These are phyloP conservation scores for Cossypha niveicapilla DNA, from an alignment of 2,797 vertebrate species.

Conservation along the genomic window DNA sequence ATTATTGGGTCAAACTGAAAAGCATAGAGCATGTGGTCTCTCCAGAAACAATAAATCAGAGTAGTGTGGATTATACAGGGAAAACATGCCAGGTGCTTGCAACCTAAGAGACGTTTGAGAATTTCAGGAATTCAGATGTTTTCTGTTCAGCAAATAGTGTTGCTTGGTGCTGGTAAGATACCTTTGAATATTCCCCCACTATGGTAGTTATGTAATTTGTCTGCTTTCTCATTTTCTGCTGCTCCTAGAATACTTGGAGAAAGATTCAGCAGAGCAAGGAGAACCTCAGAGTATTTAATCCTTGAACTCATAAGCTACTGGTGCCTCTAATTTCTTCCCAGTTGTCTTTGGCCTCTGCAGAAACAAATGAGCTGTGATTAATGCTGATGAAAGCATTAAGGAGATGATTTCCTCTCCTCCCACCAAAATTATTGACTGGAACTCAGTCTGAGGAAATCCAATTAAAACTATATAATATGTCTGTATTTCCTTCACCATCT, in stretches of 20 bases:
- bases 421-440: background rate
- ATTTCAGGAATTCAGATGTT: background rate
- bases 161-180: background rate
- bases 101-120: background rate
- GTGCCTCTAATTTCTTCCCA: background rate
- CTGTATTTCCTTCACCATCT: background rate
- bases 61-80: background rate
- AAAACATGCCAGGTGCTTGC: background rate
- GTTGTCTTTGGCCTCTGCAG: background rate
- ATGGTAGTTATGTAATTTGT: background rate
- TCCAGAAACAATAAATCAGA: background rate
- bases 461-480: background rate
- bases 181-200: background rate
- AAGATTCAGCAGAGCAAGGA: background rate
- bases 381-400: background rate
- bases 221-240: background rate
- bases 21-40: background rate
- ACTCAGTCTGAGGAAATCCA: background rate
- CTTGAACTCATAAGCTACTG: background rate
- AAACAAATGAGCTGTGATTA: conserved; percentile 3
- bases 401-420: background rate
- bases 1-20: background rate
- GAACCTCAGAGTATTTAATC: background rate
- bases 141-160: background rate
- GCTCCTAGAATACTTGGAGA: background rate